Conservation (phyloP, 2,113 vertebrate species). For the Marcusenius ussheri region DNA sequence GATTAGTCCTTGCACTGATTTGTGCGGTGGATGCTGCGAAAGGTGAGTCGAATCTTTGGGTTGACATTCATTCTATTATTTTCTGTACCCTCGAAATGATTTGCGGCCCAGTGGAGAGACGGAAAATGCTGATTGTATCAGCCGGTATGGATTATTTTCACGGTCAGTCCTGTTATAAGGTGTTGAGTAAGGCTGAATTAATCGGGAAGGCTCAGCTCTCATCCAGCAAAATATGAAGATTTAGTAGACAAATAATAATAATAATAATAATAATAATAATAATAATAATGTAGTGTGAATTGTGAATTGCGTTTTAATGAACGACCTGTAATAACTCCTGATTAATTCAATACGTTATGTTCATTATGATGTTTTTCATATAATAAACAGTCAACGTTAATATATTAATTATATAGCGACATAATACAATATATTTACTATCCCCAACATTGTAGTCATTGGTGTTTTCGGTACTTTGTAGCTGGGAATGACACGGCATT, state of each 20-base stretch:
- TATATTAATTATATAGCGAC: background rate
- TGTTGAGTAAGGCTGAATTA: background rate
- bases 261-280: background rate
- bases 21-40: conserved; percentile 62
- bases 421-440: background rate
- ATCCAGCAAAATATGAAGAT: background rate
- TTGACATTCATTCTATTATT: background rate
- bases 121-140: background rate
- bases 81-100: background rate
- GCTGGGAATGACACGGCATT: background rate
- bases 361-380: background rate
- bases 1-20: conserved; percentile 64
- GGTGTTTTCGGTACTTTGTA: background rate
- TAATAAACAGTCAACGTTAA: background rate
- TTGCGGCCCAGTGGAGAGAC: background rate
- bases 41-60: conserved; percentile 51
- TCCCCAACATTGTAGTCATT: background rate
- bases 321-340: background rate
- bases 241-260: background rate
- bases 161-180: background rate
- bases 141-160: background rate
- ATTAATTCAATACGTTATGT: background rate
- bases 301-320: background rate
- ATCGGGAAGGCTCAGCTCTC: background rate
- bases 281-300: background rate